phyloP scores from a whole-genome alignment of 1,140 invertebrate genomes.

The Camponotus floridanus region DNA sequence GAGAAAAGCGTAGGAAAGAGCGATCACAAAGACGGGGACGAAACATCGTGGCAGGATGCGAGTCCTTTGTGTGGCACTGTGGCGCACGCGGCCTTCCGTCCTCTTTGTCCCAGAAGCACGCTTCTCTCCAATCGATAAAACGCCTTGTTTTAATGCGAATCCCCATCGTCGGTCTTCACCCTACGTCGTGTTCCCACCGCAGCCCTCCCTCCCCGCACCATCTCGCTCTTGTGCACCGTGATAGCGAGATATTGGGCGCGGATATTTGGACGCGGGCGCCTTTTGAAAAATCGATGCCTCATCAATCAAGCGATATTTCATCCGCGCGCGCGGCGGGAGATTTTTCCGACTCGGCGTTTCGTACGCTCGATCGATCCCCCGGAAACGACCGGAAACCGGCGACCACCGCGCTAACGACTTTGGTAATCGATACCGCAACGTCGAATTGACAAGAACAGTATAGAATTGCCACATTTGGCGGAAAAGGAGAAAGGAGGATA shows the following conservation, averaged over 20 bases:
- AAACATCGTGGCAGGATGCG: constrained; percentile 39
- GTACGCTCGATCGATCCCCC: constrained; percentile 33
- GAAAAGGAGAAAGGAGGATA: neutral
- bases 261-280: constrained; percentile 49
- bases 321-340: constrained; percentile 13
- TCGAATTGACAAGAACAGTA: constrained; percentile 44
- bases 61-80: constrained; percentile 66
- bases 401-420: constrained; percentile 52
- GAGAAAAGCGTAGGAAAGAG: neutral
- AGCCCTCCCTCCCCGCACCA: neutral
- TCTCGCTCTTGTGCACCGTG: constrained; percentile 40
- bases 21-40: constrained; percentile 13
- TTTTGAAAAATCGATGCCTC: constrained; percentile 62
- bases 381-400: constrained; percentile 34
- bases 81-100: constrained; percentile 63
- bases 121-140: constrained; percentile 67
- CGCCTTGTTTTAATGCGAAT: constrained; percentile 68
- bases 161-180: constrained; percentile 56
- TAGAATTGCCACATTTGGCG: constrained; percentile 38
- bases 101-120: constrained; percentile 67
- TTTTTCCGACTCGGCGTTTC: constrained; percentile 47
- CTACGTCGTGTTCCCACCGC: constrained; percentile 39
- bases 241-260: constrained; percentile 48
- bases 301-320: constrained; percentile 62
- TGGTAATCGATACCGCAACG: constrained; percentile 45